Base-by-base conservation (phyloP, 2,888 invertebrate species). In the Flexamia atlantica region DNA sequence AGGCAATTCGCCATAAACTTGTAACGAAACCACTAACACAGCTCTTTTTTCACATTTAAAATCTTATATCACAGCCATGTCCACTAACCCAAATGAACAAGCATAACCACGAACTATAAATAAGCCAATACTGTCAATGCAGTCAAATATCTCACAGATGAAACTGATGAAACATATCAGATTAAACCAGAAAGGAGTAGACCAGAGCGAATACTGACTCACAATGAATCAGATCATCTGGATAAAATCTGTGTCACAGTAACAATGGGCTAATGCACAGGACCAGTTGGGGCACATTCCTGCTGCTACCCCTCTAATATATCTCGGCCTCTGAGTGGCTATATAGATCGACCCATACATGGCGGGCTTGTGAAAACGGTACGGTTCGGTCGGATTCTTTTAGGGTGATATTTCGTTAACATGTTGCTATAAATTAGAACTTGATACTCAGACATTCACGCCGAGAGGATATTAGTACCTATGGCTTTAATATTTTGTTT, bases 161-260 rank as follows among this genome's bases (percentile, higher is more conserved):
- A 36, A 9, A 46, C 14, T 46, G 64, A 64, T 64, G 14, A 64
- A 64, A 17, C 5, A 64, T 12, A 57, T 64, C 28, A 64, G 28
- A 64, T 64, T 64, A 64, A 64, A 12, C 53, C 3, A 53, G 46
- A 20, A 23, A 3, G 23, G 53, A 53, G 7, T 20, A 14, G 20
- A n/a, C 28, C 64, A 17, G 64, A 64, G 12, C 64, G 53, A 5
- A 17, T 28, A 64, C 14, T 30, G 53, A 0, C 28, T 57, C 28
- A 64, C 30, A 25, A 64, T 64, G 64, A 64, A 64, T 64, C 64
- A 28, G 64, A 28, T 64, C 28, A 64, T 64, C 64, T 64, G 64
- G 64, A 64, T 64, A 64, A 64, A 64, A 64, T 64, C 28, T 64
- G 64, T 64, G 64, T 28, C 64, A 64, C 64, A 28, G 30, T 28